These are phyloP conservation scores for Hemicentrotus pulcherrimus DNA, from an alignment of 35 echinoderm and acorn worm species.

Conservation along the genomic window DNA sequence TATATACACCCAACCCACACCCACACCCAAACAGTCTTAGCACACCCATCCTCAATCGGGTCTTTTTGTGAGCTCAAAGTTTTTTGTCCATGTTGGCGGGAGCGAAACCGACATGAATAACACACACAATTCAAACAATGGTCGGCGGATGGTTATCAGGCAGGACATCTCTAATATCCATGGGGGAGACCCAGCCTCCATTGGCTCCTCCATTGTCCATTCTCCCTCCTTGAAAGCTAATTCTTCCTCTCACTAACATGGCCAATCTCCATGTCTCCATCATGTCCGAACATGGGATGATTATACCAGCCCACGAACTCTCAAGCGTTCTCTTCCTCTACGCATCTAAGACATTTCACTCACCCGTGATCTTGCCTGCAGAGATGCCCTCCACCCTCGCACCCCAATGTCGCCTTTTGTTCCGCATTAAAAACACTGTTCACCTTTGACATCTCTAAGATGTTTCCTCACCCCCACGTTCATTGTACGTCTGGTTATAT, in stretches of 20 bases:
- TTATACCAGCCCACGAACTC: not conserved
- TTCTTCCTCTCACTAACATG: not conserved
- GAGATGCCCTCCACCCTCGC: no score
- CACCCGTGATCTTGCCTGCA: not conserved
- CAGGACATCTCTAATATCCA: no score
- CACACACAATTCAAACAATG: no score
- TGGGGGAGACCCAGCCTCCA: no score
- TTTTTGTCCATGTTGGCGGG: no score
- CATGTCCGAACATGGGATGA: not conserved
- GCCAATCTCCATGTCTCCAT: not conserved
- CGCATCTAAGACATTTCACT: not conserved
- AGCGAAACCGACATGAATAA: no score
- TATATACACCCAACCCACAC: not conserved
- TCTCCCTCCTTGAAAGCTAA: not conserved
- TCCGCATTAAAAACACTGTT: not conserved
- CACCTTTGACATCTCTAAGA: not conserved
- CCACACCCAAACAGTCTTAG: not conserved
- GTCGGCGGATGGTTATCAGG: no score
- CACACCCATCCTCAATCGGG: no score
- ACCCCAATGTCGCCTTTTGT: not conserved
- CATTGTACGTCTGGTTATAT: no score
- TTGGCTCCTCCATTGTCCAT: not conserved
- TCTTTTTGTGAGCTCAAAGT: no score
- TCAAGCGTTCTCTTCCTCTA: not conserved
- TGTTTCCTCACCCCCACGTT: no score